Evolutionary conservation across 2,113 vertebrate genomes (phyloP).

Genomic region (Dromiciops gliroides): DNA sequence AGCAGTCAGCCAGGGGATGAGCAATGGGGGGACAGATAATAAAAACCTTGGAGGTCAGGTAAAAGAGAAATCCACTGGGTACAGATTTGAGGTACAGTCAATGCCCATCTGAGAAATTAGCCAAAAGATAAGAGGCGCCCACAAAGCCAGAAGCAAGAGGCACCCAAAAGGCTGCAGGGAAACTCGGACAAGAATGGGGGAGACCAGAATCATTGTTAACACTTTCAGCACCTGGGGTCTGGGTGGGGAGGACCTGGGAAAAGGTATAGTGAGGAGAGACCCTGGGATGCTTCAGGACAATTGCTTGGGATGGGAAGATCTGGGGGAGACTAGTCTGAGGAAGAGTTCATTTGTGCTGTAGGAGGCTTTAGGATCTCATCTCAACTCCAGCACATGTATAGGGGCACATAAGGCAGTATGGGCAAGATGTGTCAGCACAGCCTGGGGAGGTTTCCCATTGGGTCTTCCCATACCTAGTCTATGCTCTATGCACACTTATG

Average conservation of each 20-base stretch:
- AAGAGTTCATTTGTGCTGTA: background rate
- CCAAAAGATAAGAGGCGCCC: no score
- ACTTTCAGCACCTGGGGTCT: background rate
- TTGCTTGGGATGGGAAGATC: background rate
- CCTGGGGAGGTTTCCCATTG: background rate
- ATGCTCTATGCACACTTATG: background rate
- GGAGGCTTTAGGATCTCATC: background rate
- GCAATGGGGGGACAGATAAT: background rate
- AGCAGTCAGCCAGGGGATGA: background rate
- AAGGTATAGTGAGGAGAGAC: background rate
- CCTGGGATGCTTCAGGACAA: background rate
- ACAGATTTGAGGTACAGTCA: no score
- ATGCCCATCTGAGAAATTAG: no score
- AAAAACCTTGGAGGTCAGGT: no score
- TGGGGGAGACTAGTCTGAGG: background rate
- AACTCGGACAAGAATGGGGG: background rate
- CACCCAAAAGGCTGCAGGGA: background rate
- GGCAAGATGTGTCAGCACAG: background rate
- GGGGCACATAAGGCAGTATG: background rate
- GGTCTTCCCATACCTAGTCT: background rate
- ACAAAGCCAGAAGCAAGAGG: background rate
- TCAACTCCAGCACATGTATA: background rate
- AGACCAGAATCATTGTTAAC: background rate
- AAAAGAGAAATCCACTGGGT: no score
- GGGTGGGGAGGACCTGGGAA: background rate